A percentile compares a stretch with the other conserved stretches of the same genome.
Evolutionary conservation across 2,888 invertebrate genomes (phyloP).

Genomic region (Argynnis bischoffii): DNA sequence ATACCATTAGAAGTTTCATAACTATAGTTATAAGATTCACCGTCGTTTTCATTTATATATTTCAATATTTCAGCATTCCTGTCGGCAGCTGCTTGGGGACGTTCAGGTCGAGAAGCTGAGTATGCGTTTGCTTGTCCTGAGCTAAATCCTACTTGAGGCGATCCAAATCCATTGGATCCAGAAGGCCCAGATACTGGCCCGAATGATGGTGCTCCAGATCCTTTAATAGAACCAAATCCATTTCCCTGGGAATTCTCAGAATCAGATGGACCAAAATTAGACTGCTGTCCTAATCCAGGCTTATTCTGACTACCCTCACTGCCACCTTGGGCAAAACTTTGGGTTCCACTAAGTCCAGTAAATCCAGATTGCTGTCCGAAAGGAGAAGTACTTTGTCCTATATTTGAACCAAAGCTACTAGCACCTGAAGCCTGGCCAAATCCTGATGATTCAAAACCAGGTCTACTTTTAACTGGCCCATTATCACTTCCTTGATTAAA

Average conservation of each 20-base stretch:
- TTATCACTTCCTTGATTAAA: constrained; percentile 7
- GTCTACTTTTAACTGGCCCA: constrained; percentile 1
- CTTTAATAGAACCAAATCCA: constrained; percentile 10
- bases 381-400: neutral
- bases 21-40: constrained; percentile 66
- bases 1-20: constrained; percentile 77
- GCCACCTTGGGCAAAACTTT: neutral
- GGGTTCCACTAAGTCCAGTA: neutral
- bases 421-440: constrained; percentile 16
- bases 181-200: constrained; percentile 3
- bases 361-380: constrained; percentile 8
- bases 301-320: neutral
- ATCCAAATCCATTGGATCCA: constrained; percentile 9
- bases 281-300: constrained; percentile 13
- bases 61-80: constrained; percentile 66
- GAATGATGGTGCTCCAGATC: constrained; percentile 2
- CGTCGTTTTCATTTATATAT: constrained; percentile 69
- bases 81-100: constrained; percentile 65
- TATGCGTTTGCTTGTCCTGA: constrained; percentile 18
- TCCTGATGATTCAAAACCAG: constrained; percentile 3
- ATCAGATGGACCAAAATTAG: constrained; percentile 5
- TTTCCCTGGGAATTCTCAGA: neutral
- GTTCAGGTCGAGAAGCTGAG: constrained; percentile 51
- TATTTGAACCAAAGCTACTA: constrained; percentile 2
- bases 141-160: constrained; percentile 24